A percentile compares a stretch with the other conserved stretches of the same genome.
Conservation (phyloP, 1,140 invertebrate genomes). For the Littorina saxatilis region DNA sequence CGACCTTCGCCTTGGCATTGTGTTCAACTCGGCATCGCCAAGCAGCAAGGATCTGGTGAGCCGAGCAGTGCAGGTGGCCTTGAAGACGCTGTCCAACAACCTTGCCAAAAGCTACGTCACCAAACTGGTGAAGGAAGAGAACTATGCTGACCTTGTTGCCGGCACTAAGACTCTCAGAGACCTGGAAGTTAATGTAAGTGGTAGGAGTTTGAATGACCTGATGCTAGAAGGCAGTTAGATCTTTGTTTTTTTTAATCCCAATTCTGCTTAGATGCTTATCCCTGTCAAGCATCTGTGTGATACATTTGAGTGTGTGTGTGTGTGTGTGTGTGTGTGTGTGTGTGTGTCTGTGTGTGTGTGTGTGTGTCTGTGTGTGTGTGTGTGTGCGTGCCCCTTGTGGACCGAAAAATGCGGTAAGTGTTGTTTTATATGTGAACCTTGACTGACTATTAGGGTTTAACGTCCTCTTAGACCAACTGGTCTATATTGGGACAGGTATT, state of each 20-base stretch:
- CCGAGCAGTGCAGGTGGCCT: conserved; percentile 76
- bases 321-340: neutral
- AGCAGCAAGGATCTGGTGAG: conserved; percentile 51
- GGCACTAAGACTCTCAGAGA: conserved; percentile 65
- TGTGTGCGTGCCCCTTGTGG: too few relatives aligned
- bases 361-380: neutral
- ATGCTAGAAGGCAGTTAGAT: too few relatives aligned
- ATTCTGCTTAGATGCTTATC: too few relatives aligned
- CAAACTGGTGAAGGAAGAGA: conserved; percentile 82
- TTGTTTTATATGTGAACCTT: too few relatives aligned
- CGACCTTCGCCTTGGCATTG: conserved; percentile 72
- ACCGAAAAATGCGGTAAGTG: too few relatives aligned
- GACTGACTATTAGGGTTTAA: too few relatives aligned
- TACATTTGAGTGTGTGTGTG: conserved; percentile 5
- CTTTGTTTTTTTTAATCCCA: neutral
- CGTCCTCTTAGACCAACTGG: too few relatives aligned
- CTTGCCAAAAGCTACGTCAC: conserved; percentile 82
- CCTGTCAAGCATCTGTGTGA: too few relatives aligned
- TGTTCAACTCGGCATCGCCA: conserved; percentile 69
- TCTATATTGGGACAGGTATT: too few relatives aligned
- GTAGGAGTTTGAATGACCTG: too few relatives aligned
- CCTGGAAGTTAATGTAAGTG: conserved; percentile 72
- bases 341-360: neutral
- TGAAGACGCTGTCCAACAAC: conserved; percentile 79
- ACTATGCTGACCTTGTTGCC: conserved; percentile 66